Percentiles rank a stretch among this genome's conserved stretches.
Conservation (phyloP, 2,113 vertebrate genomes). For the Chloropsis cyanopogon region DNA sequence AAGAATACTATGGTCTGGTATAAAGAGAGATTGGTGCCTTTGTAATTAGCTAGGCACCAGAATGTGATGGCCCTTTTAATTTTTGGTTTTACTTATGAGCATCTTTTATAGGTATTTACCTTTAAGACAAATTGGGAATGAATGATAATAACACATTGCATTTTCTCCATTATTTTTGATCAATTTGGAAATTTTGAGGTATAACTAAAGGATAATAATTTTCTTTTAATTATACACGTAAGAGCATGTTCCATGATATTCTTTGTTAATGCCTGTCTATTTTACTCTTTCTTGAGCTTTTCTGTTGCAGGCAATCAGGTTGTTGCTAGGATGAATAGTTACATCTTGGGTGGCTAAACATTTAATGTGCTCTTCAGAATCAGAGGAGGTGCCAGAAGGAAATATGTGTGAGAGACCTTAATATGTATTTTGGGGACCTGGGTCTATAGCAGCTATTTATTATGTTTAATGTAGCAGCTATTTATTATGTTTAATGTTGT, state of each 20-base stretch:
- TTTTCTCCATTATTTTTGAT: neutral
- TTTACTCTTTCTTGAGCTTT: neutral
- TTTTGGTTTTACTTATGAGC: neutral
- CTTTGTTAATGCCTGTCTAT: neutral
- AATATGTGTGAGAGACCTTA: neutral
- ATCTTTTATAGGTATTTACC: neutral
- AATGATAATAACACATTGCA: neutral
- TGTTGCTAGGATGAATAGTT: neutral
- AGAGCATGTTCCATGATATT: neutral
- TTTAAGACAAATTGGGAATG: neutral
- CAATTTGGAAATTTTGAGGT: neutral
- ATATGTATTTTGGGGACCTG: neutral
- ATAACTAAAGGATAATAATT: neutral
- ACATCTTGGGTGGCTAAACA: neutral
- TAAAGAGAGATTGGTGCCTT: neutral
- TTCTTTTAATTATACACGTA: neutral
- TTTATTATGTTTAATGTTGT: neutral
- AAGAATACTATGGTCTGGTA: neutral
- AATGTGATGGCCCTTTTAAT: neutral
- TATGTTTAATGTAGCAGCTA: neutral
- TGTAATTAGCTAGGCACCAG: neutral
- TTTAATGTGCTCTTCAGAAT: neutral
- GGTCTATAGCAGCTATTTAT: neutral
- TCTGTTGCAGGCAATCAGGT: neutral
- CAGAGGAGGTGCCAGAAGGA: neutral